Evolutionary conservation across 2,113 vertebrate genomes (phyloP).

Genomic region (Lontra canadensis): DNA sequence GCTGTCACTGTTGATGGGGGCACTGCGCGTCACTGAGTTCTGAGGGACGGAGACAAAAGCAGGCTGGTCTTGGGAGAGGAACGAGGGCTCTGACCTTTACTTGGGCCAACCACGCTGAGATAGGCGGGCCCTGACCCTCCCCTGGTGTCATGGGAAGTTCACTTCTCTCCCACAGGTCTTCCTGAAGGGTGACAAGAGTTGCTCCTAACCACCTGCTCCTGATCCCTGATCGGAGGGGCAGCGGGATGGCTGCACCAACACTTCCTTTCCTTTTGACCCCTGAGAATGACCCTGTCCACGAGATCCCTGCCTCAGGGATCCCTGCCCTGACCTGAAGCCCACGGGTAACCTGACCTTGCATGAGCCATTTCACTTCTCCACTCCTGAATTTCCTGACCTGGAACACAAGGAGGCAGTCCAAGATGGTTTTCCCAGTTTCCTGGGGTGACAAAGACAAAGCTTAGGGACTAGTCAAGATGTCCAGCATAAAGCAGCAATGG

Average conservation of each 20-base stretch:
- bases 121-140: neutral
- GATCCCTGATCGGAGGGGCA: neutral
- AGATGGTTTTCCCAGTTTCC: neutral
- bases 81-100: neutral
- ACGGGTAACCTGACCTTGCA: neutral
- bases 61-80: neutral
- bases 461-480: neutral
- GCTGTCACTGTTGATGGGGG: conserved; percentile 95
- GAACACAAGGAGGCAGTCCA: neutral
- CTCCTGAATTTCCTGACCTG: neutral
- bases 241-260: neutral
- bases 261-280: neutral
- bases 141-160: neutral
- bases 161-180: neutral
- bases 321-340: neutral
- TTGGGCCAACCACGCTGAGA: neutral
- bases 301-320: neutral
- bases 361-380: neutral
- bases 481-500: neutral
- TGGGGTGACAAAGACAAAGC: neutral
- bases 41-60: conserved; percentile 70
- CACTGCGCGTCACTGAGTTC: conserved; percentile 96
- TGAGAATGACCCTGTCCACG: neutral
- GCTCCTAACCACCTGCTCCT: neutral
- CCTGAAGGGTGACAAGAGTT: neutral